A percentile compares a stretch with the other conserved stretches of the same genome.
These are phyloP conservation scores for Steatocranus sp. DNA, from an alignment of 2,797 vertebrate genomes.

Conservation along the genomic window DNA sequence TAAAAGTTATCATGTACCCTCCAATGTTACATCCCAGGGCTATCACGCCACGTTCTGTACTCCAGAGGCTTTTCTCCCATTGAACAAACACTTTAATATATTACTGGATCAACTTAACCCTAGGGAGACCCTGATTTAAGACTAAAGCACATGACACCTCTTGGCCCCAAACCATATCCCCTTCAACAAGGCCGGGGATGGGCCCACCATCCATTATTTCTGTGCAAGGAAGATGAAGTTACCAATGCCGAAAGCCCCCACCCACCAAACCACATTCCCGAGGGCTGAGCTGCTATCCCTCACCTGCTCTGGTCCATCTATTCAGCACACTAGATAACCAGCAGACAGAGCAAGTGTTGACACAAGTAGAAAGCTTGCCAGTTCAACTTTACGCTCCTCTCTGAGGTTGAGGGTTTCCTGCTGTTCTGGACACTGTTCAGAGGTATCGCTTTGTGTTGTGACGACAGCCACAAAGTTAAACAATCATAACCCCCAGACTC, in stretches of 20 bases:
- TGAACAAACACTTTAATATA: not conserved
- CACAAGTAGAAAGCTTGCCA: not conserved
- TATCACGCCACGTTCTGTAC: not conserved
- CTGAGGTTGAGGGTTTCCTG: not conserved
- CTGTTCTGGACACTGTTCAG: not conserved
- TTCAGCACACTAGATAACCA: not conserved
- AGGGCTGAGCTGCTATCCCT: constrained; percentile 4
- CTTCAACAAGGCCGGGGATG: constrained; percentile 23
- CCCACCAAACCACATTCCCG: constrained; percentile 37
- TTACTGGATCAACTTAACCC: not conserved
- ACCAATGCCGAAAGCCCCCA: constrained; percentile 28
- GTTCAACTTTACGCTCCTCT: not conserved
- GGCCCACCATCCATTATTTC: not conserved
- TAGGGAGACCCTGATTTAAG: not conserved
- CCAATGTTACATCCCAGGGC: not conserved
- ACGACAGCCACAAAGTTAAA: constrained; percentile 26
- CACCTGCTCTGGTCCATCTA: constrained; percentile 68
- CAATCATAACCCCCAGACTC: not conserved
- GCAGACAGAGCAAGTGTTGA: constrained; percentile 19
- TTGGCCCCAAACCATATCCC: not conserved
- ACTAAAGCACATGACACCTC: constrained; percentile 13
- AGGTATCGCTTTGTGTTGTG: constrained; percentile 1
- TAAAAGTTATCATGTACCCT: constrained; percentile 19
- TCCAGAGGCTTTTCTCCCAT: not conserved
- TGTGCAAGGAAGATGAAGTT: constrained; percentile 44